Percentiles rank a stretch among this genome's conserved stretches.
Evolutionary conservation across 2,113 vertebrate species (phyloP).

Genomic region (Rhombomys opimus): DNA sequence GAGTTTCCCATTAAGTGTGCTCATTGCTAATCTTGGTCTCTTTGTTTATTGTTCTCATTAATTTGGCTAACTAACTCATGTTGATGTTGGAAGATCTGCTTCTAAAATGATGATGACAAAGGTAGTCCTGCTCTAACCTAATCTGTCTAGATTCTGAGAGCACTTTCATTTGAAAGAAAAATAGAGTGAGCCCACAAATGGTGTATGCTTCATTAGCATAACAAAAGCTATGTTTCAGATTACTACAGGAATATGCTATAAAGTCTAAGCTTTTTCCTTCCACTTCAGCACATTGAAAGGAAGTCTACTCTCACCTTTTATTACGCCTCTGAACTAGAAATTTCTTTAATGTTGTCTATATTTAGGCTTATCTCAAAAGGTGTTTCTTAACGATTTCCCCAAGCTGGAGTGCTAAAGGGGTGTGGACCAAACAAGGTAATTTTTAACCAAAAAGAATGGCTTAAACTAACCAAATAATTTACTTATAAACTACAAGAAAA

Average conservation of each 20-base stretch:
- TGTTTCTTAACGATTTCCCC: background rate
- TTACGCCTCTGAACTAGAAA: slow-evolving; percentile 42
- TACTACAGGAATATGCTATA: slow-evolving; percentile 65
- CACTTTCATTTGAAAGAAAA: slow-evolving; percentile 48
- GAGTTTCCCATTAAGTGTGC: slow-evolving; percentile 45
- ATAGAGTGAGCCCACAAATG: slow-evolving; percentile 52
- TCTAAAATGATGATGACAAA: slow-evolving; percentile 48
- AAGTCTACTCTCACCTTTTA: slow-evolving; percentile 30
- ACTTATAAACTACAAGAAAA: slow-evolving; percentile 4
- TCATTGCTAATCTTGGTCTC: slow-evolving; percentile 1
- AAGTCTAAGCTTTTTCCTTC: slow-evolving; percentile 53
- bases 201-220: slow-evolving; percentile 65
- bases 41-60: slow-evolving; percentile 35
- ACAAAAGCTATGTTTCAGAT: slow-evolving; percentile 63
- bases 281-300: slow-evolving; percentile 61
- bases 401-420: background rate
- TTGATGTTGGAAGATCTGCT: background rate
- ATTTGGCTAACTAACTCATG: slow-evolving; percentile 60
- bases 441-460: background rate
- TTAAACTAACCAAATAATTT: slow-evolving; percentile 47
- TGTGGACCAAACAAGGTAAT: background rate
- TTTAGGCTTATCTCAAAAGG: slow-evolving; percentile 49
- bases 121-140: slow-evolving; percentile 38
- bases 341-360: slow-evolving; percentile 9
- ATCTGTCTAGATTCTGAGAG: slow-evolving; percentile 59